Conservation (phyloP, 2,888 invertebrate species). For the Abscondita cerata region DNA sequence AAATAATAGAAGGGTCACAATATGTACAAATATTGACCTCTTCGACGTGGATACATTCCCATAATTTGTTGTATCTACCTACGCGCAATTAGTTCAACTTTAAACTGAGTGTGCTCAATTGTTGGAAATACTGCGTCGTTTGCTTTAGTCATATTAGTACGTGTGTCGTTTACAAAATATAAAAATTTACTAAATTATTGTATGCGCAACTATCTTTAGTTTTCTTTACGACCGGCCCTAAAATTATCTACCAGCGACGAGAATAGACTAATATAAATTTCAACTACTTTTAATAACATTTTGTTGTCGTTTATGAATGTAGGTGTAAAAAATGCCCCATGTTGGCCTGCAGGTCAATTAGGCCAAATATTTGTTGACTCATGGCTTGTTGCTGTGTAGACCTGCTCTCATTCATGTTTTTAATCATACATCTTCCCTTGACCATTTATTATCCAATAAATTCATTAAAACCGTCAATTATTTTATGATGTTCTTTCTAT, state of each 20-base stretch:
- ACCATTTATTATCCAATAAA: slow-evolving; percentile 36
- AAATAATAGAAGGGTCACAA: slow-evolving; percentile 43
- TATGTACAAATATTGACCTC: slow-evolving; percentile 52
- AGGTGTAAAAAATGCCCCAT: slow-evolving; percentile 54
- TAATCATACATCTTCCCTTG: slow-evolving; percentile 30
- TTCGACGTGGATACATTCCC: slow-evolving; percentile 39
- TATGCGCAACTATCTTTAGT: too few species aligned
- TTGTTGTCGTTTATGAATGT: slow-evolving; percentile 43
- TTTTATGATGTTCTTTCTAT: not conserved
- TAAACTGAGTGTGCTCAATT: slow-evolving; percentile 31
- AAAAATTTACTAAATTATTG: too few species aligned
- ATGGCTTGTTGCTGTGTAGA: slow-evolving; percentile 30
- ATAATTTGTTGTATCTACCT: slow-evolving; percentile 38
- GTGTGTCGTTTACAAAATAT: slow-evolving; percentile 13
- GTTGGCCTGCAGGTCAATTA: slow-evolving; percentile 61
- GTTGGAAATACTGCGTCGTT: slow-evolving; percentile 27
- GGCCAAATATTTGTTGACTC: slow-evolving; percentile 54
- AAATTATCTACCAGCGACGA: not conserved
- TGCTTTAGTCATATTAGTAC: slow-evolving; percentile 9
- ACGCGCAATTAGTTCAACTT: slow-evolving; percentile 38
- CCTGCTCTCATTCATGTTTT: slow-evolving; percentile 34
- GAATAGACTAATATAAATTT: not conserved
- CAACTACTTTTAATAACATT: not conserved
- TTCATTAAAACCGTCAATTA: slow-evolving; percentile 31
- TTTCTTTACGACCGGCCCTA: not conserved